Evolutionary conservation across 2,888 invertebrate genomes (phyloP).

Genomic region (Nemoura dubitans): DNA sequence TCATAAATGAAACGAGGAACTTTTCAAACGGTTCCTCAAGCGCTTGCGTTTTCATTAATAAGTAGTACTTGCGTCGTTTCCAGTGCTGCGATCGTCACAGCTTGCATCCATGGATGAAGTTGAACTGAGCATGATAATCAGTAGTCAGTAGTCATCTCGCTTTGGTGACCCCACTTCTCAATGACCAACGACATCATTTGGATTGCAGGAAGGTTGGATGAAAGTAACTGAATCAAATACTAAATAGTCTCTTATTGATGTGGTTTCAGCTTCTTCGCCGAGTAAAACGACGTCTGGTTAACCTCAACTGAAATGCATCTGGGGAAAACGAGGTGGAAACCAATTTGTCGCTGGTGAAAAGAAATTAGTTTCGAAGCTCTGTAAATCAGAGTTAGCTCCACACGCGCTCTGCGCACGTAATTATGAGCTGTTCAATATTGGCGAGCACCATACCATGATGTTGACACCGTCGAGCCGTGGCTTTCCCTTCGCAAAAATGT

Average conservation of each 20-base stretch:
- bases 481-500: too few relatives aligned
- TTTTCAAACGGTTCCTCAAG: neutral
- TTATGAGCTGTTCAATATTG: too few relatives aligned
- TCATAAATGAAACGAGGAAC: constrained; percentile 7
- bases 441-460: too few relatives aligned
- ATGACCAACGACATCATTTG: neutral
- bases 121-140: neutral
- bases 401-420: too few relatives aligned
- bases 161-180: neutral
- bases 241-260: neutral
- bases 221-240: neutral
- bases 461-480: too few relatives aligned
- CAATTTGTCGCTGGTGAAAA: neutral
- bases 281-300: neutral
- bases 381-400: neutral
- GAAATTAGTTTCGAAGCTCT: neutral
- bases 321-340: neutral
- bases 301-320: neutral
- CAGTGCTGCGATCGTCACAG: neutral
- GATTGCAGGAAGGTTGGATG: neutral
- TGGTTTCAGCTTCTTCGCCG: neutral
- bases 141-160: neutral
- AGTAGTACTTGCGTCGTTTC: neutral
- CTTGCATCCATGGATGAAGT: neutral
- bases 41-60: neutral